phyloP scores from a whole-genome alignment of 2,113 vertebrate genomes.

The Megaceryle torquata region DNA sequence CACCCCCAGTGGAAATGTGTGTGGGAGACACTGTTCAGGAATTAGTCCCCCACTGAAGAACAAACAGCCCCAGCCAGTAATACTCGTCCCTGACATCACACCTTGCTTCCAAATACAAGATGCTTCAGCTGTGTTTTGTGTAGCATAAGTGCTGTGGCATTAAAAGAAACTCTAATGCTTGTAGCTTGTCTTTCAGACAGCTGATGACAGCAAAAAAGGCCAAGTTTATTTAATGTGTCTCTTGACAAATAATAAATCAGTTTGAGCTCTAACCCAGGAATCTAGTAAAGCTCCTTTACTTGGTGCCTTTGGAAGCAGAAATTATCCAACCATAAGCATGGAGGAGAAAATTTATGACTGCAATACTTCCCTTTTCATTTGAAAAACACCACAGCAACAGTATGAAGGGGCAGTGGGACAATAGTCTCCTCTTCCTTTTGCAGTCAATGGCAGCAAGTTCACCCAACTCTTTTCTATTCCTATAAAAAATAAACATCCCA shows the following conservation, averaged over 20 bases:
- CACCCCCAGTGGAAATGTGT: not conserved
- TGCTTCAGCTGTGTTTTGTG: not conserved
- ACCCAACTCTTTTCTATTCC: not conserved
- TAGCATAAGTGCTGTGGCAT: not conserved
- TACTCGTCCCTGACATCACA: not conserved
- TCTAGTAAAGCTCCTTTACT: not conserved
- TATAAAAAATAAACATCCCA: not conserved
- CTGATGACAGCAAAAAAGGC: constrained; percentile 53
- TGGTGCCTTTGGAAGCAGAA: constrained; percentile 13
- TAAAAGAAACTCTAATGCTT: constrained; percentile 28
- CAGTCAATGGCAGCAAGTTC: not conserved
- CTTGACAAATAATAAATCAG: constrained; percentile 55
- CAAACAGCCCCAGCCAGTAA: not conserved
- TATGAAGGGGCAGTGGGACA: not conserved
- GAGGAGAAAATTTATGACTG: not conserved
- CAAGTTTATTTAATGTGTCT: constrained; percentile 55
- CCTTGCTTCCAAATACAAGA: not conserved
- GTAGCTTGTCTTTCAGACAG: constrained; percentile 28
- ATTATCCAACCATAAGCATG: not conserved
- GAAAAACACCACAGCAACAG: not conserved
- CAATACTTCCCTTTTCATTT: not conserved
- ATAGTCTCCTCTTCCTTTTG: not conserved
- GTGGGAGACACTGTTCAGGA: not conserved
- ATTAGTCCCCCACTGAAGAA: not conserved
- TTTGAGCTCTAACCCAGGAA: constrained; percentile 22